Conservation (phyloP, 2,113 vertebrate species). For the Junco hyemalis region DNA sequence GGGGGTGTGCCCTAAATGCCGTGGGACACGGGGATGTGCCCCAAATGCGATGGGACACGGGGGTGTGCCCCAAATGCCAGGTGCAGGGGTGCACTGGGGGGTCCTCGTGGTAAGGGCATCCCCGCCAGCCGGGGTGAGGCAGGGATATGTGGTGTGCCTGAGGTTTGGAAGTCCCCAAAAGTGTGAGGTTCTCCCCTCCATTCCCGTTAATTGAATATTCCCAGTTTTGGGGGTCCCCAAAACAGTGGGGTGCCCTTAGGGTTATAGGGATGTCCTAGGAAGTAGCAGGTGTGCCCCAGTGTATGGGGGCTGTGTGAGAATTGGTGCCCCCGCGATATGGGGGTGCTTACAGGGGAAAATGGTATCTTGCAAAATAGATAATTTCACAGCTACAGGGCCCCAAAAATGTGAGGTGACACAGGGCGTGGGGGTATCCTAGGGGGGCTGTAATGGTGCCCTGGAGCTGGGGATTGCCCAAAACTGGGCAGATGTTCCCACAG, state of each 20-base stretch:
- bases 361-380: accelerated
- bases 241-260: neutral
- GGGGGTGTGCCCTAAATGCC: too few species aligned
- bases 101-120: neutral
- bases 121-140: too few species aligned
- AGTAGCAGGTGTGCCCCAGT: too few species aligned
- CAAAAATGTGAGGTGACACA: neutral
- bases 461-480: neutral
- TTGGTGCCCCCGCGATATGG: too few species aligned
- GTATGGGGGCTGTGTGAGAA: too few species aligned
- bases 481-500: neutral
- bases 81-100: accelerated
- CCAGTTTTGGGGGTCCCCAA: neutral
- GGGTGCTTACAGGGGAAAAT: neutral
- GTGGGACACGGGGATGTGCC: too few species aligned
- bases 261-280: too few species aligned
- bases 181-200: accelerated
- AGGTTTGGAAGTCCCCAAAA: neutral
- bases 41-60: too few species aligned
- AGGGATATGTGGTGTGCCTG: too few species aligned
- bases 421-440: neutral
- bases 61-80: accelerated
- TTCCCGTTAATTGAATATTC: accelerated
- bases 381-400: neutral
- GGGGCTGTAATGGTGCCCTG: neutral